Percentiles rank a stretch among this genome's conserved stretches.
These are phyloP conservation scores for Antigone vipio DNA, from an alignment of 2,113 vertebrate genomes.

Conservation along the genomic window DNA sequence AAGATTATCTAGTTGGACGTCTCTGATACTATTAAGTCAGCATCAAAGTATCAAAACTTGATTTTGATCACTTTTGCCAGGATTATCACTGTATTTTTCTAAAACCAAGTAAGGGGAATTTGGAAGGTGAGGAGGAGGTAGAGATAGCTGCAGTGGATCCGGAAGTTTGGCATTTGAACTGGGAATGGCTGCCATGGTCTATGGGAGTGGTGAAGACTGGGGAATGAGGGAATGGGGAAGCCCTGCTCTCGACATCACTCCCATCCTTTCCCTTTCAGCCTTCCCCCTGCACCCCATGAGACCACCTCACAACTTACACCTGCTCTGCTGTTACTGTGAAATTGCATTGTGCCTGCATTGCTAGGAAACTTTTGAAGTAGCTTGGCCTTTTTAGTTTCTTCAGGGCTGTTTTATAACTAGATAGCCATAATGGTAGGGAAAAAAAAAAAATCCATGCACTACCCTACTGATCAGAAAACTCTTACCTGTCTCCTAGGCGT, in stretches of 20 bases:
- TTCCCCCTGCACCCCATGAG: not conserved
- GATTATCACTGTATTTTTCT: not conserved
- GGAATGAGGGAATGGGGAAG: not conserved
- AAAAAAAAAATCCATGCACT: not conserved
- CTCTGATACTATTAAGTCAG: not conserved
- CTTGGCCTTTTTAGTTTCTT: not conserved
- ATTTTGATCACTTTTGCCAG: not conserved
- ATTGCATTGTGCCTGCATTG: not conserved
- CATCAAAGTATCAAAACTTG: not conserved
- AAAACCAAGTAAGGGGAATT: not conserved
- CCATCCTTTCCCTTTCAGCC: not conserved
- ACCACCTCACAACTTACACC: not conserved
- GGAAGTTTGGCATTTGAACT: not conserved
- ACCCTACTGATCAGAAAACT: not conserved
- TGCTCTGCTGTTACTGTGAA: not conserved
- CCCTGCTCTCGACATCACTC: not conserved
- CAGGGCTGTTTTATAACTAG: not conserved
- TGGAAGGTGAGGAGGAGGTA: not conserved
- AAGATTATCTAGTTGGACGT: not conserved
- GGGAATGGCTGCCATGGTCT: not conserved
- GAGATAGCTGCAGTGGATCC: not conserved
- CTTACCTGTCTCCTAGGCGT: not conserved
- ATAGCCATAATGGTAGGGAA: accelerated
- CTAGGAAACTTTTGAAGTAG: not conserved
- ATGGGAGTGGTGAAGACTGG: not conserved